phyloP scores from a whole-genome alignment of 2,113 vertebrate species.

The Lutjanus erythropterus region DNA sequence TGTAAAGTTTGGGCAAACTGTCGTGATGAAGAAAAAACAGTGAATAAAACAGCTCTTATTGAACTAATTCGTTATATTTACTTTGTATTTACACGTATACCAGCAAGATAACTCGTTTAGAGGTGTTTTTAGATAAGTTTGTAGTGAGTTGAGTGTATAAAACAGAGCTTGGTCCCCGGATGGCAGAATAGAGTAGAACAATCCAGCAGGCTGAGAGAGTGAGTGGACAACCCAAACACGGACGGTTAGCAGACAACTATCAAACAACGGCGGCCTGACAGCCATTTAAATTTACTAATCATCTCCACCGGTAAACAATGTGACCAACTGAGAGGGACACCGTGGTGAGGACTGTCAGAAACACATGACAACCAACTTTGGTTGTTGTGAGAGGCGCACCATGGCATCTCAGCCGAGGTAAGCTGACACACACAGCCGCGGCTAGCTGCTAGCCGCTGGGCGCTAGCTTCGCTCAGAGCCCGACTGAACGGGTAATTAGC shows the following conservation, averaged over 20 bases:
- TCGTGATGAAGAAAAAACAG: not conserved
- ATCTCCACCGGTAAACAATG: constrained; percentile 65
- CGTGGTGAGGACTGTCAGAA: constrained; percentile 59
- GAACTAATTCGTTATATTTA: not conserved
- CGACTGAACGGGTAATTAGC: constrained; percentile 13
- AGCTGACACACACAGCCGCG: constrained; percentile 47
- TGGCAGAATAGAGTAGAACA: constrained; percentile 67
- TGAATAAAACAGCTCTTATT: rapidly evolving
- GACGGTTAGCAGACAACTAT: constrained; percentile 62
- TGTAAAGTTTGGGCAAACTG: constrained; percentile 50
- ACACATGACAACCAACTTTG: constrained; percentile 79
- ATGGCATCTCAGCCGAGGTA: constrained; percentile 86
- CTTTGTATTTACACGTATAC: not conserved
- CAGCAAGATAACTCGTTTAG: not conserved
- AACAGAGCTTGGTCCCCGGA: constrained; percentile 56
- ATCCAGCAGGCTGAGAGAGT: constrained; percentile 59
- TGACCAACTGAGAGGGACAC: constrained; percentile 56
- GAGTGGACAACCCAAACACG: constrained; percentile 58
- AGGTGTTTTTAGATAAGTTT: not conserved
- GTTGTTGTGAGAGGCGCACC: constrained; percentile 70
- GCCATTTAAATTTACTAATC: constrained; percentile 24
- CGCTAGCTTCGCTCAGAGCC: constrained; percentile 42
- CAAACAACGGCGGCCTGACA: constrained; percentile 55
- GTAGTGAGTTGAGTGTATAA: constrained; percentile 29
- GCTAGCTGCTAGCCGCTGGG: constrained; percentile 64